Percentiles rank a stretch among this genome's conserved stretches.
Conservation (phyloP, 2,888 invertebrate species). For the Apoda limacodes region DNA sequence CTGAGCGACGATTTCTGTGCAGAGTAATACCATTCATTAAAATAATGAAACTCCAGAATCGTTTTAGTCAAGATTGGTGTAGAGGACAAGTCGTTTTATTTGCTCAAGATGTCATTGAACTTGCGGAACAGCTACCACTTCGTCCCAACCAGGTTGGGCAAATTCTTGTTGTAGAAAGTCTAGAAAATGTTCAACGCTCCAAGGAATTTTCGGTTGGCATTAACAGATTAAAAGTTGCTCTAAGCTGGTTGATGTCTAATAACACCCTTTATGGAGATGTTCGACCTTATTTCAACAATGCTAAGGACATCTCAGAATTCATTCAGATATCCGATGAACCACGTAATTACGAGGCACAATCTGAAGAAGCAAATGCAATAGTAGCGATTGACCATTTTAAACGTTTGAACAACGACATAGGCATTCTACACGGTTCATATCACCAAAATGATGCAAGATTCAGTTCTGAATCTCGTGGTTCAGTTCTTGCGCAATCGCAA, state of each 20-base stretch:
- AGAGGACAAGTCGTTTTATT: no score
- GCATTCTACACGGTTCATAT: conserved; percentile 4
- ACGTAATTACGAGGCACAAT: background rate
- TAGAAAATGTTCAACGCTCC: background rate
- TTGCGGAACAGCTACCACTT: conserved; percentile 1
- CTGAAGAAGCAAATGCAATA: no score
- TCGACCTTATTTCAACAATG: background rate
- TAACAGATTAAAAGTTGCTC: background rate
- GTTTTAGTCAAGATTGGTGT: no score
- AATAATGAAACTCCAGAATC: no score
- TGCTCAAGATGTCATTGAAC: background rate
- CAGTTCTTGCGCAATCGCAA: conserved; percentile 15
- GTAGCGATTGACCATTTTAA: conserved; percentile 3
- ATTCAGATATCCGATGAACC: background rate
- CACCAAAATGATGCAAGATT: background rate
- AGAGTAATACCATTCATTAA: no score
- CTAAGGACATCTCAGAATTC: background rate
- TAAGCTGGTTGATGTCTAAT: background rate
- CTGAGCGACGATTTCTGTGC: no score
- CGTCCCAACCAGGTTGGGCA: background rate
- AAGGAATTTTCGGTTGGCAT: background rate
- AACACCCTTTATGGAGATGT: background rate
- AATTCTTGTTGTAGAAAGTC: conserved; percentile 1
- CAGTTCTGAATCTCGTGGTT: background rate
- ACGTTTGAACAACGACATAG: conserved; percentile 12